A percentile compares a stretch with the other conserved stretches of the same genome.
Conservation (phyloP, 1,140 invertebrate species). For the Sitodiplosis mosellana region DNA sequence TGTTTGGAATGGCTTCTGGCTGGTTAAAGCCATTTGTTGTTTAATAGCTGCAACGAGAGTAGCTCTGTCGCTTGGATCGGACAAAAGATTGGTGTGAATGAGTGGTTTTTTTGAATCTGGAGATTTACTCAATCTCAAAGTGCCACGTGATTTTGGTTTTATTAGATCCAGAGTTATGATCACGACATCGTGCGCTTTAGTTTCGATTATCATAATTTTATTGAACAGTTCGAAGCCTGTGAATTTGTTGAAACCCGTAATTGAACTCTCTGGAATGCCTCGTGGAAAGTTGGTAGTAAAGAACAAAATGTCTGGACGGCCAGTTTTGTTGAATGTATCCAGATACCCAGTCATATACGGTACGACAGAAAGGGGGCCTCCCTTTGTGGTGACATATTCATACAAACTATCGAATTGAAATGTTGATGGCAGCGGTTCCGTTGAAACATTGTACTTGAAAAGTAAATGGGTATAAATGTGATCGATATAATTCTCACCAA, state of each 20-base stretch:
- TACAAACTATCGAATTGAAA: background rate
- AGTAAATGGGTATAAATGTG: conserved; percentile 7
- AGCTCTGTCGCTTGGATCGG: background rate
- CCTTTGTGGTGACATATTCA: background rate
- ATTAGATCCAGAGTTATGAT: background rate
- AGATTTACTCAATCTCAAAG: background rate
- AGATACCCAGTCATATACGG: background rate
- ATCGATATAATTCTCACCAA: conserved; percentile 33
- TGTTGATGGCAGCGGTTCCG: background rate
- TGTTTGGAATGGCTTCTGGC: background rate
- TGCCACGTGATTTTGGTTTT: background rate
- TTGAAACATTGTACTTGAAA: background rate
- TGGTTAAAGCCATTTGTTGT: too few relatives aligned
- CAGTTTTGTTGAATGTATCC: background rate
- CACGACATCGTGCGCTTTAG: background rate
- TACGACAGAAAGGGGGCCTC: background rate
- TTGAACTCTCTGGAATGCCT: background rate
- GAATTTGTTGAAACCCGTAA: background rate
- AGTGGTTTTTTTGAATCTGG: background rate
- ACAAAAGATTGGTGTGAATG: background rate
- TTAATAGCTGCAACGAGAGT: background rate
- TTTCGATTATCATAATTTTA: background rate
- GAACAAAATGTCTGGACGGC: background rate
- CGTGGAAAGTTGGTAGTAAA: background rate
- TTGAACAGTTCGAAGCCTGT: background rate